phyloP scores from a whole-genome alignment of 2,113 vertebrate genomes.

The Garra rufa region DNA sequence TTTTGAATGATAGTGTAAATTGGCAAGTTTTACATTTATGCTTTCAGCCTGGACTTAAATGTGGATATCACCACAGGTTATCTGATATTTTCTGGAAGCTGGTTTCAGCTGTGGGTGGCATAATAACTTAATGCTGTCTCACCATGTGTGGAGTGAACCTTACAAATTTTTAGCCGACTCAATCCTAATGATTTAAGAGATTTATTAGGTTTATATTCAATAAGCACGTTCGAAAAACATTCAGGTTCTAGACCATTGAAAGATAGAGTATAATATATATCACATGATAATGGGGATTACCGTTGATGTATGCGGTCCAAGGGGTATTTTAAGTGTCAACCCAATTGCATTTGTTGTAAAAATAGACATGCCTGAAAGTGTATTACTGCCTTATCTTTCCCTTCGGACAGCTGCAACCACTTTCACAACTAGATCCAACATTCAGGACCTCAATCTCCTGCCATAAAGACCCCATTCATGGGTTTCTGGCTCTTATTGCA shows the following conservation, averaged over 20 bases:
- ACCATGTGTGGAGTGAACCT: not conserved
- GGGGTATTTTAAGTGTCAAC: slow-evolving; percentile 25
- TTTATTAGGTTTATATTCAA: not conserved
- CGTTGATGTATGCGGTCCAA: not conserved
- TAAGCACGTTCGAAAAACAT: not conserved
- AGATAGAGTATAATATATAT: not conserved
- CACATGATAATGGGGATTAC: not conserved
- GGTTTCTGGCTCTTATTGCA: slow-evolving; percentile 24
- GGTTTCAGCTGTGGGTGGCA: not conserved
- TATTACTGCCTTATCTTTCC: slow-evolving; percentile 37
- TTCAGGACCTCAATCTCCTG: slow-evolving; percentile 25
- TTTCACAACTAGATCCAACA: slow-evolving; percentile 43
- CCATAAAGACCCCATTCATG: slow-evolving; percentile 55
- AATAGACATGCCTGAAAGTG: slow-evolving; percentile 25
- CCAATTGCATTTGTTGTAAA: not conserved
- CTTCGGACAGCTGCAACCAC: slow-evolving; percentile 40
- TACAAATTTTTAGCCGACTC: not conserved
- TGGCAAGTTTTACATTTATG: not conserved
- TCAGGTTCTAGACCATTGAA: not conserved
- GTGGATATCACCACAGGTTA: not conserved
- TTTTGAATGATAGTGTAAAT: not conserved
- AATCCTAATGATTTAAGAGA: not conserved
- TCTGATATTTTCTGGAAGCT: slow-evolving; percentile 8
- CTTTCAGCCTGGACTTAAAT: not conserved
- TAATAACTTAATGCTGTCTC: not conserved